Conservation (phyloP, 2,888 invertebrate species). For the Chymomyza procnemis region DNA sequence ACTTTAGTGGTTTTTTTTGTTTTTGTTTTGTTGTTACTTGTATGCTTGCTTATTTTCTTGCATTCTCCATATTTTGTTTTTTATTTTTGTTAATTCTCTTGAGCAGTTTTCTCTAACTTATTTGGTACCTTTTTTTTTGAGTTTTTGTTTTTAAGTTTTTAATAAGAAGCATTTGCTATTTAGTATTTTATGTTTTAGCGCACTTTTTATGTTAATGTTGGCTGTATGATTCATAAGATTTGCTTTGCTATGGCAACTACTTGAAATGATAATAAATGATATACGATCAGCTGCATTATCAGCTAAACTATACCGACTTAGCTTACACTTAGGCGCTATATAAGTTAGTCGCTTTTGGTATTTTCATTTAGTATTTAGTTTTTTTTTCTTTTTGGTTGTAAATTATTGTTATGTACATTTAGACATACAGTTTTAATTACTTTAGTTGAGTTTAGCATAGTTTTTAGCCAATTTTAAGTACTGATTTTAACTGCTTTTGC, state of each 20-base stretch:
- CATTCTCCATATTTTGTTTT: conserved; percentile 6
- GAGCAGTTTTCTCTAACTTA: conserved; percentile 67
- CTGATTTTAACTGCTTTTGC: conserved; percentile 1
- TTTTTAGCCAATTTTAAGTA: conserved; percentile 16
- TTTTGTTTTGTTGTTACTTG: not conserved
- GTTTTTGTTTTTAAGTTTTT: conserved; percentile 43
- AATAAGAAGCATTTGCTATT: conserved; percentile 29
- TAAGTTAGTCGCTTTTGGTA: conserved; percentile 45
- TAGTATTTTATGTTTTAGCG: conserved; percentile 33
- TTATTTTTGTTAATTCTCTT: conserved; percentile 27
- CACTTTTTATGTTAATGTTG: conserved; percentile 30
- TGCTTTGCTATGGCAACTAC: not conserved
- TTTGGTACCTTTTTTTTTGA: conserved; percentile 48
- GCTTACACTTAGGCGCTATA: not conserved
- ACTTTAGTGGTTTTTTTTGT: conserved; percentile 39
- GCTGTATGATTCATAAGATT: conserved; percentile 2
- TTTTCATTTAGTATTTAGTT: conserved; percentile 25
- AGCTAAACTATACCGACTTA: not conserved
- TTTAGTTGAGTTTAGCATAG: conserved; percentile 25
- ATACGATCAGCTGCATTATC: not conserved
- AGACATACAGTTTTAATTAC: conserved; percentile 54
- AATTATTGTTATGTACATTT: conserved; percentile 74
- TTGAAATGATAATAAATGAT: not conserved
- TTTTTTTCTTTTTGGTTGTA: conserved; percentile 43
- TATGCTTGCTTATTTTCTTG: not conserved